Base-by-base conservation (phyloP, 2,797 vertebrate genomes). In the Enteromius viviparus region DNA sequence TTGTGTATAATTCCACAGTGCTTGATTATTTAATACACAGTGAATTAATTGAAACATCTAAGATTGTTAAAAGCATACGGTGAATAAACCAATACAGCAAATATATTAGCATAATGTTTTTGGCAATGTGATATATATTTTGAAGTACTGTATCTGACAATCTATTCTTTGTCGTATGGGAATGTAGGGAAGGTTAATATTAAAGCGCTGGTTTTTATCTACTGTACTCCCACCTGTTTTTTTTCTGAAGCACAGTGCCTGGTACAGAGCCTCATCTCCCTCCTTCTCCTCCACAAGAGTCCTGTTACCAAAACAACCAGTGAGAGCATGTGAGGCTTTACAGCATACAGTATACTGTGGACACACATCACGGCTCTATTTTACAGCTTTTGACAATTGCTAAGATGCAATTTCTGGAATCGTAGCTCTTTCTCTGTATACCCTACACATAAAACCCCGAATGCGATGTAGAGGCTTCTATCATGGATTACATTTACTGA, bases 201-300 rank as follows among this genome's bases (percentile, higher is more conserved):
- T 66, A 51, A 64, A 84, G 53, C 21, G 51, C 78, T 81, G 83
- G 19, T 76, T 47, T 83, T 34, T 70, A 47, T 83, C 70, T 37
- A 37, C 34, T 37, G 34, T 78, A 83, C 85, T 85, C 86, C 88
- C 86, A 82, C 83, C 83, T 78, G 83, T 10, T 66, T 71, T 65
- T 42, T 47, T 69, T 78, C 68, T 78, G 78, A 68, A 83, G 76
- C 29, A 4, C 81, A 60, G 86, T 82, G 88, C 86, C 88, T 89
- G 88, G 88, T 89, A 89, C 88, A 78, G 78, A 80, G 68, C 32
- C 66, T 85, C 86, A 77, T 86, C 80, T 62, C 12, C 80, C 66
- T 64, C 83, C 82, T 80, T 78, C 82, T 80, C 81, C 78, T 77
- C 40, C 26, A 62, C 47, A 49, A 87, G 71, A 75, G 71, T 17